These are phyloP conservation scores for Balearica regulorum DNA, from an alignment of 2,797 vertebrate species.

Conservation along the genomic window DNA sequence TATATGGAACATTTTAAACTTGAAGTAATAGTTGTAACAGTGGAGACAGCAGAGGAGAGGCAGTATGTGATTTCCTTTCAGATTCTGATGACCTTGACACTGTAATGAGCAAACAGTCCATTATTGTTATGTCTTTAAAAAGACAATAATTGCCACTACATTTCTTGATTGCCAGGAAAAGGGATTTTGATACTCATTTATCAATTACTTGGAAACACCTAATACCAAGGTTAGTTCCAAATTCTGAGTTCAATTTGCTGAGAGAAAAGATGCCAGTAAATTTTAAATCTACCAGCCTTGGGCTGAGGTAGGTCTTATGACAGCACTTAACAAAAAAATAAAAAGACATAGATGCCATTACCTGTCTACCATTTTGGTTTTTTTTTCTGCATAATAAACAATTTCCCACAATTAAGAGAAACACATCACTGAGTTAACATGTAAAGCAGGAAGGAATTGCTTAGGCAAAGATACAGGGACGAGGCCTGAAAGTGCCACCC, in stretches of 20 bases:
- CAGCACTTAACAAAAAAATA: not conserved
- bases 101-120: not conserved
- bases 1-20: not conserved
- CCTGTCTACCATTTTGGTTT: not conserved
- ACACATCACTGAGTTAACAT: not conserved
- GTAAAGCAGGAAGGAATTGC: not conserved
- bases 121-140: not conserved
- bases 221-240: not conserved
- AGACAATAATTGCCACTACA: not conserved
- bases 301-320: not conserved
- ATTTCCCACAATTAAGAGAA: not conserved
- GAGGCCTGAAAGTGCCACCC: not conserved
- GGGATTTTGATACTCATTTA: not conserved
- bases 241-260: not conserved
- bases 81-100: conserved; percentile 1
- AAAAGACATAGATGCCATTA: not conserved
- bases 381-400: not conserved
- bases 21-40: not conserved
- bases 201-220: not conserved
- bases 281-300: not conserved
- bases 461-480: not conserved
- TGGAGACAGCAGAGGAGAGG: not conserved
- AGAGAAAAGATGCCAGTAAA: not conserved
- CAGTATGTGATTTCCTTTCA: not conserved
- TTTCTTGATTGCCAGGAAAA: not conserved